These are phyloP conservation scores for Coendou prehensilis DNA, from an alignment of 2,797 vertebrate genomes.

Conservation along the genomic window DNA sequence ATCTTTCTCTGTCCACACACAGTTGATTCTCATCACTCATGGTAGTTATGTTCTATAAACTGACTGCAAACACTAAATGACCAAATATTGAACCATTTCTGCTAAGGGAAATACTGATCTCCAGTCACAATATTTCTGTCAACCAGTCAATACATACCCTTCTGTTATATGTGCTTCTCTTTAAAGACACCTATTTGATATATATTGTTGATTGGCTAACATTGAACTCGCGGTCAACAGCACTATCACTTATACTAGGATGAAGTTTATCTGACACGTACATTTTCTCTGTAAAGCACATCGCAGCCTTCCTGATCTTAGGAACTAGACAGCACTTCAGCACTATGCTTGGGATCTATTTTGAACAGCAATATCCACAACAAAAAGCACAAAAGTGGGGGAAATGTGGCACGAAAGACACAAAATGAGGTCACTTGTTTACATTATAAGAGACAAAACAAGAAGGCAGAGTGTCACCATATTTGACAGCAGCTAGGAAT, in stretches of 20 bases:
- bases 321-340: not conserved
- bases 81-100: slow-evolving; percentile 24
- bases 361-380: slow-evolving; percentile 42
- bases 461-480: not conserved
- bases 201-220: slow-evolving; percentile 29
- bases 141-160: not conserved
- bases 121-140: slow-evolving; percentile 52
- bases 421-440: not conserved
- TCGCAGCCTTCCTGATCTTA: slow-evolving; percentile 4
- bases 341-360: not conserved
- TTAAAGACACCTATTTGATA: slow-evolving; percentile 60
- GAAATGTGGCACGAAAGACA: not conserved
- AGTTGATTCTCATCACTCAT: slow-evolving; percentile 22
- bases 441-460: slow-evolving; percentile 4
- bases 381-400: not conserved
- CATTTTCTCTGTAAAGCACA: not conserved
- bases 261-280: slow-evolving; percentile 9
- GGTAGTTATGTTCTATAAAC: slow-evolving; percentile 23
- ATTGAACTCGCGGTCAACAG: slow-evolving; percentile 32
- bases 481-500: not conserved
- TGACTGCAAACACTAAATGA: slow-evolving; percentile 48
- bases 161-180: slow-evolving; percentile 49
- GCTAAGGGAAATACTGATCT: slow-evolving; percentile 33
- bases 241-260: not conserved
- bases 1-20: not conserved